Percentiles rank a stretch among this genome's conserved stretches.
phyloP scores from a whole-genome alignment of 2,888 invertebrate genomes.

The Agonopterix arenella region DNA sequence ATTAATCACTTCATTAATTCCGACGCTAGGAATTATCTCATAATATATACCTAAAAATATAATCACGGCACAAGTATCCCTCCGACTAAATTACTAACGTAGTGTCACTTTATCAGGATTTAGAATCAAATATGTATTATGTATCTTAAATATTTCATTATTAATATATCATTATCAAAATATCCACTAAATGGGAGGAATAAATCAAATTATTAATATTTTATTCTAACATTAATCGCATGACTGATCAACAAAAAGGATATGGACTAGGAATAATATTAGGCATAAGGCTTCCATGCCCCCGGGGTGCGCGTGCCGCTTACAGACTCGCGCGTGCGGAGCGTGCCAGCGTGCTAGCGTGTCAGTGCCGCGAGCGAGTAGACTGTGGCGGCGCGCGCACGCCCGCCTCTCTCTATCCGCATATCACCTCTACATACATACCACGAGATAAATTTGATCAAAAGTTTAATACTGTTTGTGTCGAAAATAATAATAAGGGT shows the following conservation, averaged over 20 bases:
- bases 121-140: slow-evolving; percentile 78
- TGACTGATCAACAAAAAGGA: slow-evolving; percentile 77
- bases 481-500: slow-evolving; percentile 57
- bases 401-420: slow-evolving; percentile 59
- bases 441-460: slow-evolving; percentile 62
- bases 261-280: slow-evolving; percentile 77
- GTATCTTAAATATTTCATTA: slow-evolving; percentile 78
- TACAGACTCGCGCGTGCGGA: background rate
- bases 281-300: slow-evolving; percentile 71
- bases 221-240: slow-evolving; percentile 76
- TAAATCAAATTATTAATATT: slow-evolving; percentile 76
- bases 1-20: slow-evolving; percentile 77
- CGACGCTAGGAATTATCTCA: slow-evolving; percentile 77
- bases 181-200: slow-evolving; percentile 78
- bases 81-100: slow-evolving; percentile 77
- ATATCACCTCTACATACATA: slow-evolving; percentile 70
- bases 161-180: slow-evolving; percentile 78
- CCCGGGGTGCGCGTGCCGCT: slow-evolving; percentile 26
- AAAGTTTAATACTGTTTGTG: slow-evolving; percentile 70
- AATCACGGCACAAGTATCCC: slow-evolving; percentile 78
- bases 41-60: slow-evolving; percentile 78
- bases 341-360: background rate
- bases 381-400: slow-evolving; percentile 17
- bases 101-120: slow-evolving; percentile 78
- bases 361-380: slow-evolving; percentile 7